phyloP scores from a whole-genome alignment of 2,797 vertebrate genomes.

The Myripristis jacobus region DNA sequence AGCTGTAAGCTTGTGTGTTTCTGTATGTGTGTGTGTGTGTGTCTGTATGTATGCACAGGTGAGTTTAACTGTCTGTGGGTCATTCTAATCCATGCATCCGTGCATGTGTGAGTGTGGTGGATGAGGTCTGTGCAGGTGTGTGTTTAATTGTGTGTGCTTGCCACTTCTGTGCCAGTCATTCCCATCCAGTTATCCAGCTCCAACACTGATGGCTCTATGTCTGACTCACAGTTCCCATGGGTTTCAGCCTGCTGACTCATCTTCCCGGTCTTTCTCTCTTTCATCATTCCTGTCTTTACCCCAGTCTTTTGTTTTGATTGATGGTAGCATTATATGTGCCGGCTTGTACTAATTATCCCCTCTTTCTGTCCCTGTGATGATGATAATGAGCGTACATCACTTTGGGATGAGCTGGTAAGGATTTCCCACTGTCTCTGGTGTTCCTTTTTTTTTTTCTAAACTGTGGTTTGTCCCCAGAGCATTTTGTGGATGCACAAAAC shows the following conservation, averaged over 20 bases:
- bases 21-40: constrained; percentile 15
- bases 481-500: constrained; percentile 80
- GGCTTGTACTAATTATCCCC: constrained; percentile 70
- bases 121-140: constrained; percentile 12
- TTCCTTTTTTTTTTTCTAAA: constrained; percentile 51
- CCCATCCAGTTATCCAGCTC: constrained; percentile 22
- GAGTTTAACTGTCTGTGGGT: not conserved
- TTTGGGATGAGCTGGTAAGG: constrained; percentile 55
- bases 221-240: constrained; percentile 73
- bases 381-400: constrained; percentile 75
- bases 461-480: constrained; percentile 59
- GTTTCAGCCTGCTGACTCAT: constrained; percentile 62
- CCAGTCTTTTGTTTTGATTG: constrained; percentile 52
- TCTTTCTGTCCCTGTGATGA: constrained; percentile 51
- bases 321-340: constrained; percentile 60
- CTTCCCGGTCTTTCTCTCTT: constrained; percentile 47
- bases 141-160: not conserved
- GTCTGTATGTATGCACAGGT: not conserved
- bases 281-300: constrained; percentile 21
- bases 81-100: not conserved
- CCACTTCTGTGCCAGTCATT: constrained; percentile 11
- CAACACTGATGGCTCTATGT: constrained; percentile 12
- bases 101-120: constrained; percentile 15
- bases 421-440: constrained; percentile 59
- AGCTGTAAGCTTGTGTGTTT: constrained; percentile 17